A percentile compares a stretch with the other conserved stretches of the same genome.
Evolutionary conservation across 2,113 vertebrate species (phyloP).

Genomic region (Callospermophilus lateralis): DNA sequence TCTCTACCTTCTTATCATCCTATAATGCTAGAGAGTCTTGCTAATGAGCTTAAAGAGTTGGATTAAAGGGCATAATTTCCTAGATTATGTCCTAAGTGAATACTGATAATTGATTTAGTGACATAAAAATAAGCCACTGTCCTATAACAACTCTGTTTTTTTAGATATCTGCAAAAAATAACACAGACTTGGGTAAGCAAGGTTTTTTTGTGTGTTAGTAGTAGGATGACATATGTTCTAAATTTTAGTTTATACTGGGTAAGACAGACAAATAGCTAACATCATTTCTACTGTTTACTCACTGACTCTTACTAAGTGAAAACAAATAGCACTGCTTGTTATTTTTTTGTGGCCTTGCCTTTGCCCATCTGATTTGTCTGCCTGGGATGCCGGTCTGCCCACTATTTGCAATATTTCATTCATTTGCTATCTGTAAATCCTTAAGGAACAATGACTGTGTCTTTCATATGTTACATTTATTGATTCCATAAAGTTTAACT

Average conservation of each 20-base stretch:
- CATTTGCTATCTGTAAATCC: background rate
- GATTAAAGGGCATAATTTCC: conserved; percentile 56
- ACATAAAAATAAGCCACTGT: conserved; percentile 2
- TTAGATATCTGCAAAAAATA: conserved; percentile 53
- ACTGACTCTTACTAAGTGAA: background rate
- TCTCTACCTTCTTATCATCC: conserved; percentile 54
- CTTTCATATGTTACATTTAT: conserved; percentile 12
- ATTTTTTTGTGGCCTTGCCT: no score
- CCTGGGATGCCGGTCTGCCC: background rate
- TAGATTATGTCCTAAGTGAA: conserved; percentile 43
- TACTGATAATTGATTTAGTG: background rate
- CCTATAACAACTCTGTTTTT: background rate
- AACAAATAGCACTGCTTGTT: background rate
- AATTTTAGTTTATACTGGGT: background rate
- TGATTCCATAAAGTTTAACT: conserved; percentile 15
- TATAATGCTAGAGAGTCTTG: background rate
- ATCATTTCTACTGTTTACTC: background rate
- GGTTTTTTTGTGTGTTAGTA: background rate
- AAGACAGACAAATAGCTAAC: background rate
- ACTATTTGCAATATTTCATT: background rate
- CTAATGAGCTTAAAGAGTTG: background rate
- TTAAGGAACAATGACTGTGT: background rate
- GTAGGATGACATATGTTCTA: background rate
- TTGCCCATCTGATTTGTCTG: background rate
- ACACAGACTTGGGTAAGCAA: conserved; percentile 8